Percentiles rank a stretch among this genome's conserved stretches.
phyloP scores from a whole-genome alignment of 2,113 vertebrate genomes.

The Patagioenas fasciata region DNA sequence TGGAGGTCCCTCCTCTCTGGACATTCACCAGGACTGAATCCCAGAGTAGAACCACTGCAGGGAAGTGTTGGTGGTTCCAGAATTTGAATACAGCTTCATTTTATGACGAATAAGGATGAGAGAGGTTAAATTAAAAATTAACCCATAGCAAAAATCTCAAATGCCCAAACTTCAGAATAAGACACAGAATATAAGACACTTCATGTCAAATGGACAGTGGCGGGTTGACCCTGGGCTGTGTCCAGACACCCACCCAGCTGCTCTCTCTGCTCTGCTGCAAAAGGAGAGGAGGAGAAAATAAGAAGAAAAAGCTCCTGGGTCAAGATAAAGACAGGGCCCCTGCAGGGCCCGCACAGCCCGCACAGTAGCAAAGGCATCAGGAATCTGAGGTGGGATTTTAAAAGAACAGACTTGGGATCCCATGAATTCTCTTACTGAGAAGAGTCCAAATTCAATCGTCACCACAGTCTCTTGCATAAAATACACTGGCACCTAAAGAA shows the following conservation, averaged over 20 bases:
- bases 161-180: not conserved
- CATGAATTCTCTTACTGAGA: not conserved
- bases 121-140: not conserved
- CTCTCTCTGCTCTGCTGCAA: not conserved
- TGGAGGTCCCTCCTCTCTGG: not conserved
- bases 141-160: not conserved
- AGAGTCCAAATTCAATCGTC: not conserved
- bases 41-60: not conserved
- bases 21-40: not conserved
- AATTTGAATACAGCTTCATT: not conserved
- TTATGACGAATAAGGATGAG: not conserved
- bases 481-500: not conserved
- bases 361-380: not conserved
- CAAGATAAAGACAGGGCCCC: not conserved
- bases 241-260: not conserved
- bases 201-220: not conserved
- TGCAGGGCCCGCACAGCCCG: fast-evolving
- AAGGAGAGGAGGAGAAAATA: not conserved
- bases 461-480: not conserved
- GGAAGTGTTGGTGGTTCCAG: not conserved
- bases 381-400: not conserved
- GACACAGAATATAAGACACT: fast-evolving
- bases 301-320: not conserved
- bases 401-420: not conserved
- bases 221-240: not conserved